These are phyloP conservation scores for Bettongia penicillata DNA, from an alignment of 2,113 vertebrate species.

Conservation along the genomic window DNA sequence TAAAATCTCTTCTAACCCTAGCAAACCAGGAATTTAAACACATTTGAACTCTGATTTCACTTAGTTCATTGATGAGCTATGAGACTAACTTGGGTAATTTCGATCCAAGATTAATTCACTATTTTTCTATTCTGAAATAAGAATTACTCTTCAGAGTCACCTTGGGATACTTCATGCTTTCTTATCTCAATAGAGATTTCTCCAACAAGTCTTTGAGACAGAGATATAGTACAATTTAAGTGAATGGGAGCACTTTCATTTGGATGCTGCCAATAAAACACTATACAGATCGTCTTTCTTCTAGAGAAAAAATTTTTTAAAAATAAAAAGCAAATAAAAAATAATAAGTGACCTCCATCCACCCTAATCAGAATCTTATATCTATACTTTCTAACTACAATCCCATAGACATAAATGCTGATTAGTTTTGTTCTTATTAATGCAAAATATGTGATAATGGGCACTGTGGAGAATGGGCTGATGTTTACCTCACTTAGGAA, in stretches of 20 bases:
- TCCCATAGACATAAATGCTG: not conserved
- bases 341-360: not conserved
- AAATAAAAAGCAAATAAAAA: not conserved
- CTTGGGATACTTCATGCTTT: not conserved
- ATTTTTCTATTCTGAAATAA: slow-evolving; percentile 20
- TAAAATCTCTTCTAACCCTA: not conserved
- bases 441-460: not conserved
- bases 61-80: not conserved
- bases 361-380: not conserved
- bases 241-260: not conserved
- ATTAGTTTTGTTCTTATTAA: not conserved
- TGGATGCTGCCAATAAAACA: not conserved
- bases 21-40: not conserved
- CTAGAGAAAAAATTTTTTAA: not conserved
- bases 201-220: slow-evolving; percentile 10
- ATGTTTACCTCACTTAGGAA: not conserved
- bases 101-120: not conserved
- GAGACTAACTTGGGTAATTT: not conserved
- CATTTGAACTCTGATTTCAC: not conserved
- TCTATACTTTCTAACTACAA: not conserved
- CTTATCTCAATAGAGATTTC: not conserved
- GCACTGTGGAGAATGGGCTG: not conserved
- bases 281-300: not conserved
- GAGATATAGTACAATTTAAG: not conserved
- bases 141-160: slow-evolving; percentile 11